Percentiles rank a stretch among this genome's conserved stretches.
Conservation (phyloP, 2,797 vertebrate species). For the Gambusia yucatana region DNA sequence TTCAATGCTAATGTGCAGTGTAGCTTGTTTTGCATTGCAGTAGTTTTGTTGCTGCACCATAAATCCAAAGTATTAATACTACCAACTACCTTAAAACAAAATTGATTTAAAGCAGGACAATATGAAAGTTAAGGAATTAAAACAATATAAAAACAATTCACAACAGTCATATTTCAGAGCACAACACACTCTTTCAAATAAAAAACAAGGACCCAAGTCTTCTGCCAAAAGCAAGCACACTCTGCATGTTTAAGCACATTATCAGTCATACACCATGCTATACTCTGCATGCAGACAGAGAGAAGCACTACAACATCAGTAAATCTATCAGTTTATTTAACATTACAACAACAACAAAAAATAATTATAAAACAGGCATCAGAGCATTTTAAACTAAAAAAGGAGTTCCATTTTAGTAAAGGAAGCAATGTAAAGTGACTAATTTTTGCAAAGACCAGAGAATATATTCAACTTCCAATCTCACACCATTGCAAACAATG, state of each 20-base stretch:
- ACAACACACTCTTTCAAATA: conserved; percentile 28
- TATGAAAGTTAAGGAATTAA: conserved; percentile 29
- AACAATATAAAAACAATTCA: conserved; percentile 44
- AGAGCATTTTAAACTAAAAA: conserved; percentile 38
- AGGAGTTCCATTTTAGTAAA: conserved; percentile 29
- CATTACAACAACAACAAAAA: conserved; percentile 15
- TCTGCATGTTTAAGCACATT: conserved; percentile 58
- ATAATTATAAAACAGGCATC: conserved; percentile 25
- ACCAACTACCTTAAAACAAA: conserved; percentile 26
- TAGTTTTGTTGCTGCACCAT: conserved; percentile 31
- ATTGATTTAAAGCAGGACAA: conserved; percentile 40
- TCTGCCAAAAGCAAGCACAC: conserved; percentile 39
- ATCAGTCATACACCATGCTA: conserved; percentile 56
- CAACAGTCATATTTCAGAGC: conserved; percentile 33
- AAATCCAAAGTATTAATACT: conserved; percentile 25
- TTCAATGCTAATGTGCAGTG: conserved; percentile 31
- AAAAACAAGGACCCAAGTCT: conserved; percentile 18
- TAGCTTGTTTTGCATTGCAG: conserved; percentile 31
- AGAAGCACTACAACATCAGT: conserved; percentile 47
- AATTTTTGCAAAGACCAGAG: conserved; percentile 28
- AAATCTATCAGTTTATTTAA: conserved; percentile 35
- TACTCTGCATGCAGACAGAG: conserved; percentile 53
- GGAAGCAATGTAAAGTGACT: conserved; percentile 16
- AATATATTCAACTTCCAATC: conserved; percentile 44
- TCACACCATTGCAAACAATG: conserved; percentile 34